phyloP scores from a whole-genome alignment of 92 coral and sea anemone genomes.

The Scolanthus callimorphus region DNA sequence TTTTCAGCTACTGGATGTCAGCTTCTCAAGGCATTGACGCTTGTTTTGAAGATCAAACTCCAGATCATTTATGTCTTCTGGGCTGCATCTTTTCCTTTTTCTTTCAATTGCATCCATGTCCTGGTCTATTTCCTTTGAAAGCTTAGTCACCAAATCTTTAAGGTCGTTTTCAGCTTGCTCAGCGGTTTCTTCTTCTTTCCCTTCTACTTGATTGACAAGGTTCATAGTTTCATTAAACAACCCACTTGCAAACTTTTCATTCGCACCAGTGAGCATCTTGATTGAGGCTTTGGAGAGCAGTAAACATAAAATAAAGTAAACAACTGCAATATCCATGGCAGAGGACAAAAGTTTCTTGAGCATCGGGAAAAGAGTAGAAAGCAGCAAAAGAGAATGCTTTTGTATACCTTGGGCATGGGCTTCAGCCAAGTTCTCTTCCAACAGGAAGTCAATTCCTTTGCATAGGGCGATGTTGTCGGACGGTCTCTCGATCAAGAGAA shows the following conservation, averaged over 20 bases:
- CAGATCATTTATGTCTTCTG: constrained; percentile 44
- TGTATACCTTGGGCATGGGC: neutral
- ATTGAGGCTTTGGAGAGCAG: constrained; percentile 30
- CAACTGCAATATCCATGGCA: constrained; percentile 34
- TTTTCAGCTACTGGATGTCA: neutral
- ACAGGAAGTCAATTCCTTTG: constrained; percentile 29
- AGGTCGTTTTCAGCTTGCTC: constrained; percentile 20
- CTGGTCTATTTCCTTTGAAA: constrained; percentile 33
- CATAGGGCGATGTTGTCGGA: constrained; percentile 18
- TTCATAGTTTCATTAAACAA: constrained; percentile 12
- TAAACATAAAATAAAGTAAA: constrained; percentile 26
- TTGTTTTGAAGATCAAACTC: constrained; percentile 38
- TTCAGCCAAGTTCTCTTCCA: constrained; percentile 22
- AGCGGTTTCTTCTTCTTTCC: constrained; percentile 40
- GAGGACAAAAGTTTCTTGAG: constrained; percentile 32
- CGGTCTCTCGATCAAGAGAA: constrained; percentile 34
- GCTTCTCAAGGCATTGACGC: constrained; percentile 33
- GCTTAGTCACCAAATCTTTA: constrained; percentile 24
- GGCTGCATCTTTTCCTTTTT: constrained; percentile 42
- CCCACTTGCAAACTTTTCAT: constrained; percentile 21
- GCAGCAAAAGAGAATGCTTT: constrained; percentile 24
- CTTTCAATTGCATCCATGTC: constrained; percentile 19
- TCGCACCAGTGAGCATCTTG: constrained; percentile 32
- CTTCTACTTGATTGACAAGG: constrained; percentile 25
- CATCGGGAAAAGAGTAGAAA: constrained; percentile 32